Evolutionary conservation across 2,888 invertebrate species (phyloP), one percentile per base, ranked within the genome.

Genomic region (Myathropa florea): DNA sequence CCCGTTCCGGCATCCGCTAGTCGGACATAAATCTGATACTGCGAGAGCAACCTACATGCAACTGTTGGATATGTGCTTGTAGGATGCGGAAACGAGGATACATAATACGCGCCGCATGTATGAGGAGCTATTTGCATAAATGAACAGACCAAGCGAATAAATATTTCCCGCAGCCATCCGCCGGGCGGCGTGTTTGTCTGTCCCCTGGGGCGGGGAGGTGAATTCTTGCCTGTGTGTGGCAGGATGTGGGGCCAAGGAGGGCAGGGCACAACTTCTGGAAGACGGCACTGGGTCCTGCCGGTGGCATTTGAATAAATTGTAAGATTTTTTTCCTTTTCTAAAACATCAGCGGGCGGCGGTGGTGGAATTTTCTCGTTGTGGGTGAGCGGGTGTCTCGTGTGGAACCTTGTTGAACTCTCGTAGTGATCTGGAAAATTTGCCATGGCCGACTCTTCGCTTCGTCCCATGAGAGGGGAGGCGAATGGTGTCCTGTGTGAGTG

Each of bases 291-390:
- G 9, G 39, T 75, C 70, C 79, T 68, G 64, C 64, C 68, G 63
- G 63, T 78, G 75, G 73, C 70, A 55, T 79, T 73, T 79, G 79
- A 79, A 79, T 79, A 83, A 83, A 75, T 79, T 75, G 70, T 39
- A 24, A 18, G 3, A 2, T 46, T 39, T n/a, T 39, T 46, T 18
- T 64, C 18, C 28, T 75, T 46, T 67, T 33, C 23, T 57, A 28
- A 78, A 68, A 71, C 53, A 72, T 67, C 72, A 67, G 6, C 78
- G 55, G 63, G 46, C 73, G 18, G 6, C 14, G 28, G 12, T 4
- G 2, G 30, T 46, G 46, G 18, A 6, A 6, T 57, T 57, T 23
- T 10, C 10, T 9, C 55, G 14, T 12, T 59, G 39, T 3, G 14
- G 4, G n/a, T 39, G 39, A n/a, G 39, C n/a, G 39, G n/a, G 14